These are phyloP conservation scores for Nannoperca obscura DNA, from an alignment of 2,797 vertebrate species.

Conservation along the genomic window DNA sequence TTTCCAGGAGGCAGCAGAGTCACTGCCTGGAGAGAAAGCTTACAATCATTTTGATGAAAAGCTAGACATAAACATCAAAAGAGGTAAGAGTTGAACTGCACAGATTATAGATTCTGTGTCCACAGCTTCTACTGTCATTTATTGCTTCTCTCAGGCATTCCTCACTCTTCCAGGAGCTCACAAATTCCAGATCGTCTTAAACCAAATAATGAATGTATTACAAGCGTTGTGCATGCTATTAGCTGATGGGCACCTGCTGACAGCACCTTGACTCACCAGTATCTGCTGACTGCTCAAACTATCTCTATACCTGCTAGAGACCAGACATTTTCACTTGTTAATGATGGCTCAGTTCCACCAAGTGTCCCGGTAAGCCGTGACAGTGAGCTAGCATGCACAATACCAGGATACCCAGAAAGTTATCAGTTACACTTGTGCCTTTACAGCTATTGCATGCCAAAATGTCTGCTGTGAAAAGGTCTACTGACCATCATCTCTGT, in stretches of 20 bases:
- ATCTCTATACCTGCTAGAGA: not conserved
- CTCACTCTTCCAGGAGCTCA: not conserved
- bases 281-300: not conserved
- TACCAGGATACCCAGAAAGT: too few relatives aligned
- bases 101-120: not conserved
- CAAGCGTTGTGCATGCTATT: not conserved
- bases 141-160: not conserved
- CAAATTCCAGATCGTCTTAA: not conserved
- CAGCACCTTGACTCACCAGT: slow-evolving; percentile 2
- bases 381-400: not conserved
- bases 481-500: not conserved
- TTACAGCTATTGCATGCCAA: not conserved
- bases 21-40: not conserved
- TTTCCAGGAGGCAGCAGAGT: not conserved
- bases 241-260: slow-evolving; percentile 5
- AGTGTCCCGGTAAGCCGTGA: not conserved
- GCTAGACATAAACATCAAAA: not conserved
- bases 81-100: not conserved
- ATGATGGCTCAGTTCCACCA: not conserved
- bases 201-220: slow-evolving; percentile 10
- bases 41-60: not conserved
- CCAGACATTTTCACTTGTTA: not conserved
- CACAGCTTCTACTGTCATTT: not conserved
- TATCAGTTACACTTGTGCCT: not conserved
- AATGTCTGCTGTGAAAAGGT: not conserved